Evolutionary conservation across 2,888 invertebrate genomes (phyloP).

Genomic region (Agriopis marginaria): DNA sequence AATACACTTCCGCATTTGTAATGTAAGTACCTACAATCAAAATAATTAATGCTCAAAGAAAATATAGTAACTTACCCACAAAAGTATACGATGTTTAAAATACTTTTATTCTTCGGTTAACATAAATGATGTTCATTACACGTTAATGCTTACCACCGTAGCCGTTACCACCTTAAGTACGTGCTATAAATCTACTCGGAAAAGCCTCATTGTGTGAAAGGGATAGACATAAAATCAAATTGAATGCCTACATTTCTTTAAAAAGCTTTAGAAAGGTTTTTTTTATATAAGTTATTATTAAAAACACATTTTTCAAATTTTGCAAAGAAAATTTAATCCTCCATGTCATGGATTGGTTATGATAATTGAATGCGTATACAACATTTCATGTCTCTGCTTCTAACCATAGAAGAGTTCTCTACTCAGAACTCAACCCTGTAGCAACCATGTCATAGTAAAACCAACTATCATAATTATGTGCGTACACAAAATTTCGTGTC

Average conservation of each 20-base stretch:
- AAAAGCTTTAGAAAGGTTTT: not conserved
- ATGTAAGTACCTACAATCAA: too few relatives aligned
- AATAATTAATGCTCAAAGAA: not conserved
- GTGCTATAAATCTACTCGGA: conserved; percentile 35
- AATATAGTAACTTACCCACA: not conserved
- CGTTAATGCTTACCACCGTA: conserved; percentile 26
- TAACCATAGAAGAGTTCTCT: too few relatives aligned
- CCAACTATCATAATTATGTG: too few relatives aligned
- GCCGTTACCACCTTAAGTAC: conserved; percentile 37
- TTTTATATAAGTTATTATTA: not conserved
- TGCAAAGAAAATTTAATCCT: too few relatives aligned
- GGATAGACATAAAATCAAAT: conserved; percentile 2
- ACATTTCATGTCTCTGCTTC: too few relatives aligned
- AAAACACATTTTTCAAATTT: too few relatives aligned
- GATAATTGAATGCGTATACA: too few relatives aligned
- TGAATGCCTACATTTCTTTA: not conserved
- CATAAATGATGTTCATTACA: conserved; percentile 32
- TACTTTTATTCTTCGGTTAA: conserved; percentile 22
- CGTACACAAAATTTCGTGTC: too few relatives aligned
- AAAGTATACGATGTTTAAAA: not conserved
- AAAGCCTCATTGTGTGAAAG: conserved; percentile 26
- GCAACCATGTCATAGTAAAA: too few relatives aligned
- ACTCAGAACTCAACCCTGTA: too few relatives aligned
- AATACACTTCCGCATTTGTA: too few relatives aligned
- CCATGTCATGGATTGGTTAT: too few relatives aligned